Evolutionary conservation across 2,888 invertebrate species (phyloP).

Genomic region (Volucella inflata): DNA sequence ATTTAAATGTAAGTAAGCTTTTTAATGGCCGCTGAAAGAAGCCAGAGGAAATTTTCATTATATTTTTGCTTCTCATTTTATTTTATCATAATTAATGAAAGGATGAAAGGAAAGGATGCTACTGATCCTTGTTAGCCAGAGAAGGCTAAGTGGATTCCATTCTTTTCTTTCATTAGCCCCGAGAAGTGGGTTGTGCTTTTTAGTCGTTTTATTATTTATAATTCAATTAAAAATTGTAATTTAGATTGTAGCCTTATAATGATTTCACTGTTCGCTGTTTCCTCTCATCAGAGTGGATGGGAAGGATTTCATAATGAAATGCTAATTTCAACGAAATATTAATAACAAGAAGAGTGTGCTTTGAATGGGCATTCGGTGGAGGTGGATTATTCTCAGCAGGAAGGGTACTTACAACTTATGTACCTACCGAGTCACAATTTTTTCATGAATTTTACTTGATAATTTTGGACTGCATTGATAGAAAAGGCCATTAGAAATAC

Average conservation of each 20-base stretch:
- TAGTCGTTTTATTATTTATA: conserved; percentile 49
- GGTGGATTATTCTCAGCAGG: background rate
- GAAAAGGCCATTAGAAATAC: too few species aligned
- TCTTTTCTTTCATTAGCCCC: conserved; percentile 47
- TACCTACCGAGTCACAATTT: conserved; percentile 6
- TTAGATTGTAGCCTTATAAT: conserved; percentile 70
- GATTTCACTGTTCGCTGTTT: conserved; percentile 23
- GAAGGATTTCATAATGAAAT: conserved; percentile 59
- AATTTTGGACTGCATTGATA: too few species aligned
- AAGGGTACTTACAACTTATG: conserved; percentile 37
- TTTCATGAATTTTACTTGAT: background rate
- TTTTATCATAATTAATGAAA: conserved; percentile 75
- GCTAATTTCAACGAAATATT: conserved; percentile 55
- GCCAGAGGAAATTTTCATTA: conserved; percentile 71
- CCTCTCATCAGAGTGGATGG: conserved; percentile 21
- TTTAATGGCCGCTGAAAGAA: conserved; percentile 73
- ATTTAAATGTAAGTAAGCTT: conserved; percentile 76
- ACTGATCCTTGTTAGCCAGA: conserved; percentile 66
- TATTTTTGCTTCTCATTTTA: conserved; percentile 67
- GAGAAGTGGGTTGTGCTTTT: conserved; percentile 67
- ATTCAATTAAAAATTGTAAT: conserved; percentile 75
- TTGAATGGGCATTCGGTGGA: conserved; percentile 4
- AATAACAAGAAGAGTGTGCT: conserved; percentile 8
- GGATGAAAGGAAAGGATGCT: conserved; percentile 70
- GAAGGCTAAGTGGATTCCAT: conserved; percentile 61